Evolutionary conservation across 2,888 invertebrate species (phyloP).

Genomic region (Steinernema carpocapsae): DNA sequence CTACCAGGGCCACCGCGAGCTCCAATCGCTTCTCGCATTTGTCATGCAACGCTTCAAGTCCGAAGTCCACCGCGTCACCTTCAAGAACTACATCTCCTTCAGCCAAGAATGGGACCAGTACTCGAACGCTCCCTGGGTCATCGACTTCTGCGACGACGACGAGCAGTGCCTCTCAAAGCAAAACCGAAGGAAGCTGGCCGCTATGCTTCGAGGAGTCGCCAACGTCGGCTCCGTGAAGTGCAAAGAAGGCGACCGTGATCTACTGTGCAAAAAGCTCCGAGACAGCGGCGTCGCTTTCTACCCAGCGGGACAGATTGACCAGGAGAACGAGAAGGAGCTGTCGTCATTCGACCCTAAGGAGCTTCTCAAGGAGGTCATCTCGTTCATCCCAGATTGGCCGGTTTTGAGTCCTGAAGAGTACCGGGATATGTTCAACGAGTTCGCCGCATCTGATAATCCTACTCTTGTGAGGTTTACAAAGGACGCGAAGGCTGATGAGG

Average conservation of each 20-base stretch:
- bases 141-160: slow-evolving; percentile 74
- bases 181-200: slow-evolving; percentile 76
- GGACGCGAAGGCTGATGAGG: slow-evolving; percentile 31
- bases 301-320: slow-evolving; percentile 57
- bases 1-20: slow-evolving; percentile 75
- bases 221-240: slow-evolving; percentile 74
- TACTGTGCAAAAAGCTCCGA: slow-evolving; percentile 72
- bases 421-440: slow-evolving; percentile 70
- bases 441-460: slow-evolving; percentile 36
- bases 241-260: slow-evolving; percentile 70
- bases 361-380: slow-evolving; percentile 74
- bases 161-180: slow-evolving; percentile 46
- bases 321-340: slow-evolving; percentile 61
- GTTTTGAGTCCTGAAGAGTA: slow-evolving; percentile 74
- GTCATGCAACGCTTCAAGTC: slow-evolving; percentile 75
- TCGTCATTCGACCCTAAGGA: slow-evolving; percentile 72
- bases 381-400: slow-evolving; percentile 75
- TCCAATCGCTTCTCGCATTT: slow-evolving; percentile 75
- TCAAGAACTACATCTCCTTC: slow-evolving; percentile 53
- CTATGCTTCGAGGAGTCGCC: slow-evolving; percentile 75
- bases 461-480: slow-evolving; percentile 37
- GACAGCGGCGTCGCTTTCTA: slow-evolving; percentile 70
- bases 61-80: slow-evolving; percentile 57
- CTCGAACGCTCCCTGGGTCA: slow-evolving; percentile 71
- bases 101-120: slow-evolving; percentile 57